Base-by-base conservation (phyloP, 2,113 vertebrate species). In the Turdus rufiventris region DNA sequence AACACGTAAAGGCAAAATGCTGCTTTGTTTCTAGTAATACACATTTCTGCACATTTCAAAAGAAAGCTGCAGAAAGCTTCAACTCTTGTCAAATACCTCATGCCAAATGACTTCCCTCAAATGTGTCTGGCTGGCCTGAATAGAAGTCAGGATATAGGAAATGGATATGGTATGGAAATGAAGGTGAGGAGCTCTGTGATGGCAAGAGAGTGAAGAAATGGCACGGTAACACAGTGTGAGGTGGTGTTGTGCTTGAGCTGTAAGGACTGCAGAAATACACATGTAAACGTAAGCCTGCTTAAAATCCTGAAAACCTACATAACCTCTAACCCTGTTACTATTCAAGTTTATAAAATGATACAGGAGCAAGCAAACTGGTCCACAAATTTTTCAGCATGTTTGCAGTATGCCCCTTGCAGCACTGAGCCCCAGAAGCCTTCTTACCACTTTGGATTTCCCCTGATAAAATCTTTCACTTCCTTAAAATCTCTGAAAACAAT, bases 21-120 rank as follows among this genome's bases (percentile, higher is more conserved):
- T 56, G 81, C 62, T 85, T 85, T 85, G 21, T 85, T 95, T 78
- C 82, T 67, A 63, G 67, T 26, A 67, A 73, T 74, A 77, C 54
- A 68, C 29, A 57, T 40, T 84, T 73, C 43, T 60, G 79, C 18
- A 38, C 19, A 18, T 95, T 95, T 93, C 81, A 89, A 96, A 93
- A 95, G 89, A 54, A 94, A 79, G 76, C 40, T 40, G 40, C 74
- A 83, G 93, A 91, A 95, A 84, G 34, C 65, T 58, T 68, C 88
- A 85, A 17, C 40, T 68, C 48, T 34, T 57, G 68, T 38, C 77
- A 81, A 79, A 63, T 74, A 51, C 47, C 88, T 88, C 65, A 21
- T 96, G 92, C 83, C 73, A 83, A 91, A 62, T 61, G 7, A 79
- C 72, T 91, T 89, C 71, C 60, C 34, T 73, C 4, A 4, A 85